phyloP scores from a whole-genome alignment of 2,797 vertebrate genomes.

The Rousettus madagascariensis region DNA sequence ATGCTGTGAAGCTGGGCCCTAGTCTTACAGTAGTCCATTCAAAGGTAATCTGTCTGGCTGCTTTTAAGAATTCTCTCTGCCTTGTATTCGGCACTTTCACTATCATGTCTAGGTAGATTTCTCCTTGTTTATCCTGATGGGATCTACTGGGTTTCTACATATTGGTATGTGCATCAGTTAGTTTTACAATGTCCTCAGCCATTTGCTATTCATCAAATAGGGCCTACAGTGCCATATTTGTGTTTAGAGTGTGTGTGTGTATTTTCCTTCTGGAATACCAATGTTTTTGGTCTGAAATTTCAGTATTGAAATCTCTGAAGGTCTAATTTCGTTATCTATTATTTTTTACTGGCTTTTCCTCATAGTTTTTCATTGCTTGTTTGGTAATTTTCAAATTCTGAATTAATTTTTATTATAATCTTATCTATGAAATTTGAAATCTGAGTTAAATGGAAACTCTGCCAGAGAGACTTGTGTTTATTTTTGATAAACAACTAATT shows the following conservation, averaged over 20 bases:
- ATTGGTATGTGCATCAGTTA: background rate
- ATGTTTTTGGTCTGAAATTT: background rate
- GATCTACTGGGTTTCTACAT: background rate
- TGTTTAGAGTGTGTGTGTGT: background rate
- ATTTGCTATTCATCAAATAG: background rate
- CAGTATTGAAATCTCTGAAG: background rate
- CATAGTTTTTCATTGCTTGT: background rate
- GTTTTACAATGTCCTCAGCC: background rate
- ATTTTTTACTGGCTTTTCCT: conserved; percentile 17
- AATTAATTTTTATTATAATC: background rate
- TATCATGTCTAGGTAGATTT: background rate
- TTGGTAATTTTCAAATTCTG: background rate
- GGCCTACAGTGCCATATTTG: background rate
- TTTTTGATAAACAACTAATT: background rate
- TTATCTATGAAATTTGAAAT: background rate
- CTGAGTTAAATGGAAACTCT: background rate
- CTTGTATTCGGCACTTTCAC: background rate
- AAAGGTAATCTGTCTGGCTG: background rate
- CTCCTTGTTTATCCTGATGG: background rate
- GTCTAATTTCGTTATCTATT: background rate
- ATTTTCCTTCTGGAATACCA: background rate
- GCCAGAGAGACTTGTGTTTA: background rate
- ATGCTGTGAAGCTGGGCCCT: background rate
- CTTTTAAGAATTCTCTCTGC: background rate
- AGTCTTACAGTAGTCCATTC: background rate